phyloP scores from a whole-genome alignment of 2,888 invertebrate species.

The Drosophila kuntzei region DNA sequence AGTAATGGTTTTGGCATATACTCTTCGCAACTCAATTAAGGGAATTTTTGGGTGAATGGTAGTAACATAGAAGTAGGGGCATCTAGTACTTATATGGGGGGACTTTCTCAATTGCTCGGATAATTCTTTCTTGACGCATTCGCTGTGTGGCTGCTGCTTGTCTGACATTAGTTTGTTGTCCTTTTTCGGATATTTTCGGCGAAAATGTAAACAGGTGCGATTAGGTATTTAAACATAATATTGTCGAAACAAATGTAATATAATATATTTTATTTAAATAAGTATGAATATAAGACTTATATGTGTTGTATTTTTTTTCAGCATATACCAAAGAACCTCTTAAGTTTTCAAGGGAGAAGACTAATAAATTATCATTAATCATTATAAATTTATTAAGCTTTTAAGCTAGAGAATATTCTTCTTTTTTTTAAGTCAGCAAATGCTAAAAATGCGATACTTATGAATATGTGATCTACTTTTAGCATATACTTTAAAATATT shows the following conservation, averaged over 20 bases:
- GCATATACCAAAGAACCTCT: slow-evolving; percentile 8
- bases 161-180: slow-evolving; percentile 80
- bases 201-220: slow-evolving; percentile 46
- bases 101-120: slow-evolving; percentile 41
- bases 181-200: slow-evolving; percentile 56
- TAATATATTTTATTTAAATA: slow-evolving; percentile 40
- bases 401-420: not conserved
- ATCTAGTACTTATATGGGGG: slow-evolving; percentile 22
- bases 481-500: not conserved
- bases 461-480: not conserved
- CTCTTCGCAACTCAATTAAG: slow-evolving; percentile 32
- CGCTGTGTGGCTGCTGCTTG: slow-evolving; percentile 56
- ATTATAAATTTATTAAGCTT: no score
- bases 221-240: slow-evolving; percentile 28
- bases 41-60: slow-evolving; percentile 7
- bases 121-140: slow-evolving; percentile 21
- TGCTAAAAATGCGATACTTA: not conserved
- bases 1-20: slow-evolving; percentile 53
- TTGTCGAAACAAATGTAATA: slow-evolving; percentile 24
- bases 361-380: no score
- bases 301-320: slow-evolving; percentile 10
- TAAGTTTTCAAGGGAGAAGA: no score
- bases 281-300: slow-evolving; percentile 50
- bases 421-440: not conserved
- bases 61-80: not conserved